Base-by-base conservation (phyloP, 2,797 vertebrate genomes). In the Rhabdophis nuchalis region DNA sequence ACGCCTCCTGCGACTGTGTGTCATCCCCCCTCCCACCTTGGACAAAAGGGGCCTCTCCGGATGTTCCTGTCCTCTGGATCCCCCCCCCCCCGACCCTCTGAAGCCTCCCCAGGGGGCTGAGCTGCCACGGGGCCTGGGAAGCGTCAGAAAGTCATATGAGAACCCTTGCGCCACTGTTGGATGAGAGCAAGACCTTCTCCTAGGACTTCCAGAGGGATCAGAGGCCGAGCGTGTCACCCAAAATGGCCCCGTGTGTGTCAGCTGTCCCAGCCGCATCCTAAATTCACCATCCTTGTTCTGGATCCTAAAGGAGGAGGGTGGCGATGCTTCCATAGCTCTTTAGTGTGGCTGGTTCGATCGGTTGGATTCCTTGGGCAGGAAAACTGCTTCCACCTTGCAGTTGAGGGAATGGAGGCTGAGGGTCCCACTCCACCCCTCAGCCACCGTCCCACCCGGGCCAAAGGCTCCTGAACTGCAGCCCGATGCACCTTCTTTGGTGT, bases 121-220 rank as follows among this genome's bases (percentile, higher is more conserved):
- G 68, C 32, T 36, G 7, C 61, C 29, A 14, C 12, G 1, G 61
- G 61, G 12, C 16, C 68, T 72, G 0, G 16, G 68, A 32, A 72
- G 6, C 1, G 0, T 36, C n/a, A 36, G 6, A 72, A 72, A 72
- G n/a, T 72, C 2, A 2, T n/a, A 72, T 0, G 1, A 20, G 8
- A 72, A 72, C 68, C 18, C 2, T 36, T 1, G n/a, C n/a, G 3
- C 16, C 8, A 72, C 36, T 36, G 16, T 72, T 9, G 14, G 64
- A 18, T 32, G n/a, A 68, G n/a, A 68, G n/a, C 61, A 32, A 16
- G n/a, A 18, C 64, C 64, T 18, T 68, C n/a, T 16, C 14, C 14
- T 32, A 68, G 32, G 64, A 68, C n/a, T 36, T 72, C 32, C 32
- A 72, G n/a, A 36, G 64, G 64, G 64, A 2, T 14, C 64, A 72